Percentiles rank a stretch among this genome's conserved stretches.
phyloP scores from a whole-genome alignment of 1,140 invertebrate species.

The Radopholus similis region DNA sequence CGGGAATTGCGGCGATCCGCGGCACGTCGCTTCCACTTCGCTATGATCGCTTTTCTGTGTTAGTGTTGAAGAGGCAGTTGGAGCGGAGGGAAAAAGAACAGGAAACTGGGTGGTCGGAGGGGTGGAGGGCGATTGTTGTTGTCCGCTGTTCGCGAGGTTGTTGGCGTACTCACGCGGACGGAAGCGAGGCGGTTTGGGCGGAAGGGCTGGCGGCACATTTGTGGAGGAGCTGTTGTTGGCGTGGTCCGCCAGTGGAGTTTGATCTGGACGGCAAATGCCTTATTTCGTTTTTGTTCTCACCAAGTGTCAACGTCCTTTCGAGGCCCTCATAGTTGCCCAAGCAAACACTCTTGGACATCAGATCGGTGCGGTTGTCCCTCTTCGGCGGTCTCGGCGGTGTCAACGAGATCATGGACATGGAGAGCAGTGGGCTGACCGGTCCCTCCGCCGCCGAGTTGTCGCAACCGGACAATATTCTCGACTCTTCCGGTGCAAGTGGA shows the following conservation, averaged over 20 bases:
- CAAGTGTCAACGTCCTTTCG: too few species aligned
- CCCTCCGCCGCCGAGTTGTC: neutral
- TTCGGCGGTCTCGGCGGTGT: constrained; percentile 6
- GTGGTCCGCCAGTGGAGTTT: neutral
- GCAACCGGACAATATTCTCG: too few species aligned
- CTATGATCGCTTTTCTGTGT: neutral
- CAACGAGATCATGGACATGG: constrained; percentile 3
- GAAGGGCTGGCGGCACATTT: constrained; percentile 26
- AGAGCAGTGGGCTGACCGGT: constrained; percentile 8
- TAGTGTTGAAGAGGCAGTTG: neutral
- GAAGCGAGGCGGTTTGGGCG: constrained; percentile 27
- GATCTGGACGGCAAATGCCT: too few species aligned
- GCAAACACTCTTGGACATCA: constrained; percentile 6
- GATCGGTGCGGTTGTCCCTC: neutral
- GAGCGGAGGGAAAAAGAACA: too few species aligned
- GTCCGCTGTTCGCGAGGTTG: neutral
- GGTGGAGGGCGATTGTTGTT: neutral
- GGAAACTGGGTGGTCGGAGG: neutral
- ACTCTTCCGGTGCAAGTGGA: neutral
- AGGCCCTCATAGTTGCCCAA: too few species aligned
- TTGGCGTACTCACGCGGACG: neutral
- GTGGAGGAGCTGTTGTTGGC: neutral
- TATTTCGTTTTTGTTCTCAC: too few species aligned
- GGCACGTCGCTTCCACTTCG: neutral
- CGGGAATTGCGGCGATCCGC: neutral